Percentiles rank a stretch among this genome's conserved stretches.
These are phyloP conservation scores for Lasioglossum vierecki DNA, from an alignment of 2,888 invertebrate species.

Conservation along the genomic window DNA sequence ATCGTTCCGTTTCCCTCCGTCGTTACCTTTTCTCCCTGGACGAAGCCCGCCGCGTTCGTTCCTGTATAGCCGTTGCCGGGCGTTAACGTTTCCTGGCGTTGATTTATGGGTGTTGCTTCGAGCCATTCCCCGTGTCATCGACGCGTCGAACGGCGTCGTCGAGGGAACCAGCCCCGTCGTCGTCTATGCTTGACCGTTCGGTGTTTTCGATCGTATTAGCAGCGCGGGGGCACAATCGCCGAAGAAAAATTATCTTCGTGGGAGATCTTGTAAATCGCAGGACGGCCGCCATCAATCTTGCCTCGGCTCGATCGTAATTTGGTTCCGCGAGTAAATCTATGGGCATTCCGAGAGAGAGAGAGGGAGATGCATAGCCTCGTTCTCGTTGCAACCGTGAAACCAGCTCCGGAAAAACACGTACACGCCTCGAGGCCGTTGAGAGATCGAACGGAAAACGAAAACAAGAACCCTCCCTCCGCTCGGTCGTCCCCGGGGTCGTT, in stretches of 20 bases:
- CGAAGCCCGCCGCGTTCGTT: background rate
- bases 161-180: slow-evolving; percentile 1
- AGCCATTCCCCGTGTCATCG: slow-evolving; percentile 36
- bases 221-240: background rate
- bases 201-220: slow-evolving; percentile 1
- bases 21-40: slow-evolving; percentile 11
- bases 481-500: background rate
- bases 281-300: background rate
- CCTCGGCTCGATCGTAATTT: background rate
- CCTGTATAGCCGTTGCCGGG: background rate
- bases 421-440: background rate
- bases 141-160: slow-evolving; percentile 9
- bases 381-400: background rate
- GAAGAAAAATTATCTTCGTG: background rate
- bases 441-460: background rate
- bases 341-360: background rate
- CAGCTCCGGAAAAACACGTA: background rate
- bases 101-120: slow-evolving; percentile 64
- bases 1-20: slow-evolving; percentile 34
- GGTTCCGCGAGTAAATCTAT: background rate
- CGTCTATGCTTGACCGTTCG: background rate
- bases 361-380: background rate
- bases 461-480: background rate
- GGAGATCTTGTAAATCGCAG: background rate
- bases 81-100: slow-evolving; percentile 51